Conservation (phyloP, 2,113 vertebrate genomes). For the Corythaeola cristata region DNA sequence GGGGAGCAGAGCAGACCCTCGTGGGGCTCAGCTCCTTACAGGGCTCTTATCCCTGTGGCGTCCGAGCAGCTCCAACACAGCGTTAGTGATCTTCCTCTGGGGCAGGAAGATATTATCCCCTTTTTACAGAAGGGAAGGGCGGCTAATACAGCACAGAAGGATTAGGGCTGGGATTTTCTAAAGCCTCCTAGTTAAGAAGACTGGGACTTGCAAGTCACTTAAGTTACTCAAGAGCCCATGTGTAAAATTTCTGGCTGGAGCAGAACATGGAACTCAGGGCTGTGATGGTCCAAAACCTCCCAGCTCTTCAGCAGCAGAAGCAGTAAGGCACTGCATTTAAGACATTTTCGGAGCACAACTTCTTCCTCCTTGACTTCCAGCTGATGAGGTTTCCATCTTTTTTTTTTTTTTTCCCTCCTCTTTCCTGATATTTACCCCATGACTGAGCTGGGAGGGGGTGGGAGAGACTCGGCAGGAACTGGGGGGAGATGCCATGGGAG, state of each 20-base stretch:
- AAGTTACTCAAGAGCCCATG: background rate
- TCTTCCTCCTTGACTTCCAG: background rate
- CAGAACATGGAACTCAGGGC: rapidly evolving
- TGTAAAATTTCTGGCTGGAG: background rate
- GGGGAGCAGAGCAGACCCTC: background rate
- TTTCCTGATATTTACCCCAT: background rate
- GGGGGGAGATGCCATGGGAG: background rate
- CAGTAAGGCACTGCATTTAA: background rate
- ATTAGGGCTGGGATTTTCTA: slow-evolving; percentile 35
- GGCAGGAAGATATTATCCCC: background rate
- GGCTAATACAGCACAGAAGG: background rate
- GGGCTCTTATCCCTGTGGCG: rapidly evolving
- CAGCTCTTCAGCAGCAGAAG: background rate
- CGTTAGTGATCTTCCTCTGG: background rate
- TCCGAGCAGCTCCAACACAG: background rate
- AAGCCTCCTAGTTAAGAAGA: background rate
- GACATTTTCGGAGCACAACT: background rate
- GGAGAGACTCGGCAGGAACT: background rate
- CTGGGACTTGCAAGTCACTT: background rate
- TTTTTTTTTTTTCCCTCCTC: background rate
- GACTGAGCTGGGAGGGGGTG: slow-evolving; percentile 7
- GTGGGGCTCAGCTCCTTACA: background rate
- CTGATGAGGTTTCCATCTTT: background rate
- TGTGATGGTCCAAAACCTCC: rapidly evolving
- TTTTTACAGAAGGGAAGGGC: background rate